phyloP scores from a whole-genome alignment of 2,888 invertebrate species.

The Dichetophora obliterata region DNA sequence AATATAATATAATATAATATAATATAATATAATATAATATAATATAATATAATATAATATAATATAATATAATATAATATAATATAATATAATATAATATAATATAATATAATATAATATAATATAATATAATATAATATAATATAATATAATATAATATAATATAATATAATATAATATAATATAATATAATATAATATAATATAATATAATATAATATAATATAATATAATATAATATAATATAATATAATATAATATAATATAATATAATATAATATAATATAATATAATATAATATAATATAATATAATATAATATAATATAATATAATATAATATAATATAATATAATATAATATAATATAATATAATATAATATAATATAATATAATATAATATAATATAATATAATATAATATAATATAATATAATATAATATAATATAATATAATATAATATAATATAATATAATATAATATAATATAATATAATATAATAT shows the following conservation, averaged over 20 bases:
- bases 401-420: not conserved
- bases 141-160: not conserved
- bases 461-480: not conserved
- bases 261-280: not conserved
- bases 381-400: not conserved
- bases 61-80: not conserved
- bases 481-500: not conserved
- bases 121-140: not conserved
- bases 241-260: not conserved
- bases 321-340: not conserved
- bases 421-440: not conserved
- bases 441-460: not conserved
- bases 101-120: not conserved
- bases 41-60: not conserved
- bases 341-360: not conserved
- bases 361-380: not conserved
- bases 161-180: not conserved
- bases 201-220: not conserved
- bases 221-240: not conserved
- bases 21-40: not conserved
- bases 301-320: not conserved
- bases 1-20: not conserved
- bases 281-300: not conserved
- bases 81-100: not conserved
- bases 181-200: not conserved